These are phyloP conservation scores for Sebastes oblongus DNA, from an alignment of 2,797 vertebrate genomes.

Conservation along the genomic window DNA sequence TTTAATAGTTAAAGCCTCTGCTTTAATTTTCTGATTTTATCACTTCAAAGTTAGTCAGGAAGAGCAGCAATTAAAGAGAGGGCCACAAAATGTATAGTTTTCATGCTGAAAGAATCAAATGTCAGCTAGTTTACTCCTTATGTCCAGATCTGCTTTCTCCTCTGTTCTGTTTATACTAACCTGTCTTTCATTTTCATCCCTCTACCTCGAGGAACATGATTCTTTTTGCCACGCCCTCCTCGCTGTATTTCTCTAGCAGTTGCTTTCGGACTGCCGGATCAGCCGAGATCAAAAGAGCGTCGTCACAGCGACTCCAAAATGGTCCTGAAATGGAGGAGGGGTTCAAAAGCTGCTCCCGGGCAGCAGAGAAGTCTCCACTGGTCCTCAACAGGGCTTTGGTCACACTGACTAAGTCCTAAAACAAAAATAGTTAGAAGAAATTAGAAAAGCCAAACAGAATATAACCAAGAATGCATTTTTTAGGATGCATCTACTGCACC, in stretches of 20 bases:
- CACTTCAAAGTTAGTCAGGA: not conserved
- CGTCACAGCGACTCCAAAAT: slow-evolving; percentile 72
- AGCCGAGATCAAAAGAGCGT: slow-evolving; percentile 59
- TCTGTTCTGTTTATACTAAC: not conserved
- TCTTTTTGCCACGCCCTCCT: slow-evolving; percentile 70
- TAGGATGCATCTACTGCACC: not conserved
- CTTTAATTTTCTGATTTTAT: not conserved
- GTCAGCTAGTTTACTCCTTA: not conserved
- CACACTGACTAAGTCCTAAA: slow-evolving; percentile 82
- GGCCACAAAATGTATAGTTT: not conserved
- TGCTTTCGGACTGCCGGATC: slow-evolving; percentile 36
- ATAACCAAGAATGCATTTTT: not conserved
- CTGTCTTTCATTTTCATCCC: slow-evolving; percentile 20
- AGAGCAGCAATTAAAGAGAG: not conserved
- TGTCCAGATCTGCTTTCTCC: not conserved
- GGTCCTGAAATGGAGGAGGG: slow-evolving; percentile 29
- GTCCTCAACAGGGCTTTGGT: slow-evolving; percentile 90
- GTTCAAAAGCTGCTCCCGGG: slow-evolving; percentile 73
- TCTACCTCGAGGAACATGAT: slow-evolving; percentile 69
- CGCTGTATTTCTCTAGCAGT: slow-evolving; percentile 75
- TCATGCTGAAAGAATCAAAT: not conserved
- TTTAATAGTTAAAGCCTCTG: not conserved
- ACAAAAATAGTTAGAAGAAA: not conserved
- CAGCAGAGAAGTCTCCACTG: slow-evolving; percentile 85
- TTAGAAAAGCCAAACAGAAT: not conserved